Percentiles rank a stretch among this genome's conserved stretches.
Evolutionary conservation across 2,888 invertebrate genomes (phyloP).

Genomic region (Herminia tarsipennalis): DNA sequence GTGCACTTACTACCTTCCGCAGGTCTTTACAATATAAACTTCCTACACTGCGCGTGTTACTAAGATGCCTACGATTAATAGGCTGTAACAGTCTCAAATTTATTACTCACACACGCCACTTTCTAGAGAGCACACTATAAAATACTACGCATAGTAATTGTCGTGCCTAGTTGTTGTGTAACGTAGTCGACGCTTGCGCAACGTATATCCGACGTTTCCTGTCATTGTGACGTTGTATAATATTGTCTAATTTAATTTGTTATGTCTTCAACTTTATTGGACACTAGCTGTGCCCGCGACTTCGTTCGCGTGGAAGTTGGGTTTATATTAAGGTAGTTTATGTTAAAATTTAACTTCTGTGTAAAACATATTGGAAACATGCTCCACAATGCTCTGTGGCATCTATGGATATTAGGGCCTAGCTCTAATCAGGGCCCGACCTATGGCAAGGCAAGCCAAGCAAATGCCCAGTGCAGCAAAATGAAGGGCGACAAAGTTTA

Average conservation of each 20-base stretch:
- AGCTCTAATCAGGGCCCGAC: no score
- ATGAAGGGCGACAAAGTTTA: no score
- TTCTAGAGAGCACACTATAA: slow-evolving; percentile 32
- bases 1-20: not conserved
- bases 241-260: slow-evolving; percentile 28
- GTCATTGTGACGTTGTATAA: slow-evolving; percentile 35
- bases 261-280: slow-evolving; percentile 12
- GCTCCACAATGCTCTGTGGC: no score
- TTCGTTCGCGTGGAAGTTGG: no score
- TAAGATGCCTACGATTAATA: slow-evolving; percentile 15
- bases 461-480: no score
- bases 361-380: no score
- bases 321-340: no score
- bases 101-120: slow-evolving; percentile 27
- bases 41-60: slow-evolving; percentile 13
- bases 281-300: no score
- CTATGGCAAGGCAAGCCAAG: no score
- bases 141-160: slow-evolving; percentile 37
- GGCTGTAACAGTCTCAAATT: slow-evolving; percentile 18
- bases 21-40: not conserved
- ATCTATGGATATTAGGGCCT: no score
- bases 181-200: slow-evolving; percentile 22
- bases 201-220: slow-evolving; percentile 32
- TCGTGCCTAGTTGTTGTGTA: slow-evolving; percentile 27
- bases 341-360: no score